Conservation (phyloP, 2,888 invertebrate genomes). For the Physocephala rufipes region DNA sequence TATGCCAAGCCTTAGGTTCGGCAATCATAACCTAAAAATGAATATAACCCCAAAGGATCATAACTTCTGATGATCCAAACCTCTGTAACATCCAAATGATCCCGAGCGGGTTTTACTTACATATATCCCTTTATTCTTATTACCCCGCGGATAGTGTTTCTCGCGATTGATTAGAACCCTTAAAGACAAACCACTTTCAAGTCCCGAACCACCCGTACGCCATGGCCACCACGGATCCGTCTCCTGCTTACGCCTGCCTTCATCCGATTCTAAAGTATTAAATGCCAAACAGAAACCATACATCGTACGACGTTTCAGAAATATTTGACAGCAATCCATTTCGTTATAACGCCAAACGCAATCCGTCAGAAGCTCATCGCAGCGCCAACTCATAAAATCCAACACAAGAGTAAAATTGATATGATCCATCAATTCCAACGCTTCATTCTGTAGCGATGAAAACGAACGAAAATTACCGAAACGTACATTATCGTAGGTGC, state of each 20-base stretch:
- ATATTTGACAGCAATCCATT: conserved; percentile 66
- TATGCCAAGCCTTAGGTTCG: conserved; percentile 59
- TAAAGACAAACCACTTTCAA: conserved; percentile 51
- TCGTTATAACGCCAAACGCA: conserved; percentile 66
- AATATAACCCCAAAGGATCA: too few relatives aligned
- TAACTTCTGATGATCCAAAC: background rate
- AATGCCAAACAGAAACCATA: conserved; percentile 67
- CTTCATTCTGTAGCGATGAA: conserved; percentile 45
- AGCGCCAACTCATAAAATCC: conserved; percentile 61
- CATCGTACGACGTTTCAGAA: conserved; percentile 65
- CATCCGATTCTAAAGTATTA: conserved; percentile 62
- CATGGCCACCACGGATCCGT: conserved; percentile 55
- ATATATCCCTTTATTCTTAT: conserved; percentile 52
- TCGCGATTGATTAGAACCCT: conserved; percentile 53
- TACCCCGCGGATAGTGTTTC: conserved; percentile 52
- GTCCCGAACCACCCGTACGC: conserved; percentile 54
- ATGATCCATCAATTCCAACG: conserved; percentile 51
- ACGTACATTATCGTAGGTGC: conserved; percentile 54
- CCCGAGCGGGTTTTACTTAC: conserved; percentile 38
- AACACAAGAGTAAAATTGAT: conserved; percentile 59
- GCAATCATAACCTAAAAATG: conserved; percentile 51
- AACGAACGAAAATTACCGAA: conserved; percentile 60
- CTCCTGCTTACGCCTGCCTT: conserved; percentile 49
- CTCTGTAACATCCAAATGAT: background rate
- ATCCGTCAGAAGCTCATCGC: conserved; percentile 61